phyloP scores from a whole-genome alignment of 2,113 vertebrate genomes.

The Copsychus sechellarum region DNA sequence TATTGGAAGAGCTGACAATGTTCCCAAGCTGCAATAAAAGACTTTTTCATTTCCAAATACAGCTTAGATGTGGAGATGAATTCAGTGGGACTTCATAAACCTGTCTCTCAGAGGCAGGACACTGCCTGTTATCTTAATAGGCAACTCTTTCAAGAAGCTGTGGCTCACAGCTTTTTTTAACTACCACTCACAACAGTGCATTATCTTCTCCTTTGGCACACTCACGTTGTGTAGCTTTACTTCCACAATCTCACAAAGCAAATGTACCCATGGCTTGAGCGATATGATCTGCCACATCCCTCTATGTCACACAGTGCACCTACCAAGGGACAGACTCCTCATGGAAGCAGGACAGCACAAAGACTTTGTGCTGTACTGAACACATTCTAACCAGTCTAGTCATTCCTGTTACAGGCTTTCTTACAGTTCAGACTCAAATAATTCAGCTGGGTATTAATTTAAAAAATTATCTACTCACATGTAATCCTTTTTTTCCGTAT shows the following conservation, averaged over 20 bases:
- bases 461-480: slow-evolving; percentile 79
- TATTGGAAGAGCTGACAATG: background rate
- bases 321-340: background rate
- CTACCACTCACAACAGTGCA: background rate
- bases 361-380: background rate
- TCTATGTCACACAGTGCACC: background rate
- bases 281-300: background rate
- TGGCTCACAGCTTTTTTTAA: background rate
- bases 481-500: slow-evolving; percentile 94
- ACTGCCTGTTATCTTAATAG: background rate
- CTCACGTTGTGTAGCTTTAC: background rate
- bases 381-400: background rate
- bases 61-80: background rate
- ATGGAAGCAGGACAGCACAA: background rate
- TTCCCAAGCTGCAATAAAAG: background rate
- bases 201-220: background rate
- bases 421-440: background rate
- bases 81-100: background rate
- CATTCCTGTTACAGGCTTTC: background rate
- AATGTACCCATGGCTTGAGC: accelerated
- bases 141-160: background rate
- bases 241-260: background rate
- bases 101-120: background rate
- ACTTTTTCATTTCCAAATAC: background rate
- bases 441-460: background rate